Conservation (phyloP, 2,888 invertebrate species). For the Spilosoma lubricipeda region DNA sequence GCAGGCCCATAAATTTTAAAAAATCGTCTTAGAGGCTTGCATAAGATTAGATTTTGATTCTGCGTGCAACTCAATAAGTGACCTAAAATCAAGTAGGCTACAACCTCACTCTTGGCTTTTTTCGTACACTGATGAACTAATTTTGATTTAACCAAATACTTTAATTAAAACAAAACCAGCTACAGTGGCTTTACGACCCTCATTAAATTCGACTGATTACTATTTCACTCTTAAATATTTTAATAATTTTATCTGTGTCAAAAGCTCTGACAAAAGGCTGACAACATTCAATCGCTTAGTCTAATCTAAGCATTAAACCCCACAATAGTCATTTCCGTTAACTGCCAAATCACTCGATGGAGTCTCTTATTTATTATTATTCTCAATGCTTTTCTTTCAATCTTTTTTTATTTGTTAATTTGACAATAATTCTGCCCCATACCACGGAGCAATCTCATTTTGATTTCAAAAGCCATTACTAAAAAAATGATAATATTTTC, state of each 20-base stretch:
- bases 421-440: slow-evolving; percentile 7
- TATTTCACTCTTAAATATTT: neutral
- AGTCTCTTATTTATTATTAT: too few species aligned
- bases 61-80: neutral
- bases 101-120: neutral
- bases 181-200: neutral
- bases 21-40: neutral
- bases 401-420: neutral
- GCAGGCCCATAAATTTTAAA: too few species aligned
- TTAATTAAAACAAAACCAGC: neutral
- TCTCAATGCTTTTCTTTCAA: neutral
- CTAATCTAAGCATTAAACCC: neutral
- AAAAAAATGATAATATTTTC: neutral
- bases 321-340: neutral
- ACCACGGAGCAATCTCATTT: neutral
- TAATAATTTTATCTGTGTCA: neutral
- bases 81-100: neutral
- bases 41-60: neutral
- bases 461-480: neutral
- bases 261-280: neutral
- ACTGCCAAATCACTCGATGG: neutral
- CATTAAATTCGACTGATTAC: neutral
- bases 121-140: neutral
- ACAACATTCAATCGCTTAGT: neutral
- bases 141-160: neutral